phyloP scores from a whole-genome alignment of 2,888 invertebrate genomes.

The Eupithecia dodoneata region DNA sequence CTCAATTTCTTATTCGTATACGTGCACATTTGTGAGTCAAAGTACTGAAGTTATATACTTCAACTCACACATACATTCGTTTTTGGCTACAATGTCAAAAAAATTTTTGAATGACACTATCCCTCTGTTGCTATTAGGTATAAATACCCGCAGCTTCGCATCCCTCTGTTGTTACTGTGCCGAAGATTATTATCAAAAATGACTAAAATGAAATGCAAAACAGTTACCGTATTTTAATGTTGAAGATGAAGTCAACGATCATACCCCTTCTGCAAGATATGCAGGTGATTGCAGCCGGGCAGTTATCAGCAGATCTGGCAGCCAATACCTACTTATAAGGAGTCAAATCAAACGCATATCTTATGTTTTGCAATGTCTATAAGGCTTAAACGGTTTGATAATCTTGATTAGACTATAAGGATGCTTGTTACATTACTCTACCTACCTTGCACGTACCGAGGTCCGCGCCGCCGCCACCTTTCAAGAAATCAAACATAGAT shows the following conservation, averaged over 20 bases:
- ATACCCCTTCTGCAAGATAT: background rate
- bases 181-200: too few species aligned
- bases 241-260: background rate
- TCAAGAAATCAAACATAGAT: background rate
- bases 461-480: background rate
- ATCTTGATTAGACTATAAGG: slow-evolving; percentile 35
- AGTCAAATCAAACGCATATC: slow-evolving; percentile 18
- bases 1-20: too few species aligned
- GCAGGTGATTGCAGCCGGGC: background rate
- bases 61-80: too few species aligned
- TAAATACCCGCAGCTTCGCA: too few species aligned
- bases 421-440: background rate
- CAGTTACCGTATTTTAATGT: background rate
- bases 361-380: slow-evolving; percentile 21
- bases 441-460: background rate
- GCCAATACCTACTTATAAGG: slow-evolving; percentile 23
- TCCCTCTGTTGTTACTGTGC: too few species aligned
- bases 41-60: too few species aligned
- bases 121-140: too few species aligned
- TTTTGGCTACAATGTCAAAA: too few species aligned
- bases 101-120: too few species aligned
- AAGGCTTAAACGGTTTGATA: slow-evolving; percentile 34
- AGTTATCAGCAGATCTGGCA: background rate
- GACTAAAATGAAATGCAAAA: too few species aligned
- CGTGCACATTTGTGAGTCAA: too few species aligned